These are phyloP conservation scores for Petrocephalus schoutedeni DNA, from an alignment of 2,797 vertebrate species.

Conservation along the genomic window DNA sequence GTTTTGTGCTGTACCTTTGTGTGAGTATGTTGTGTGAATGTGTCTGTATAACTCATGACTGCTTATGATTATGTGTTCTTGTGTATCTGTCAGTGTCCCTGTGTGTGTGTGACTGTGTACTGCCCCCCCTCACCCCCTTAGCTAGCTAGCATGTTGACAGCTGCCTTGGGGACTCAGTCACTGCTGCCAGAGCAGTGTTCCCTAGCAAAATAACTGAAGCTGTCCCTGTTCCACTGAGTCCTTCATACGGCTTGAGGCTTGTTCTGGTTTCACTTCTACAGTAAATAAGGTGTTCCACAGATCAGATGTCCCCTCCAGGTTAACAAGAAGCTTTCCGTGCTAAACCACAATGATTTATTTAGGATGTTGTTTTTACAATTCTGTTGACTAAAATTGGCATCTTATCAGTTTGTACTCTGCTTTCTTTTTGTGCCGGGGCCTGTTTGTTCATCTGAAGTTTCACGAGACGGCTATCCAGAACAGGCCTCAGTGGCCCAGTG, in stretches of 20 bases:
- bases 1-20: background rate
- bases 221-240: background rate
- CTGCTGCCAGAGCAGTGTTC: background rate
- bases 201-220: background rate
- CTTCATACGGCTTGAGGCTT: background rate
- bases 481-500: background rate
- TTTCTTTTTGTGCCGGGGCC: background rate
- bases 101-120: background rate
- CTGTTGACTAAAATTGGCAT: background rate
- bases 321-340: background rate
- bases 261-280: background rate
- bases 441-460: background rate
- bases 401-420: background rate
- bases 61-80: background rate
- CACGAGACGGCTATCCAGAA: background rate
- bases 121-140: background rate
- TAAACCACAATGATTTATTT: background rate
- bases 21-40: background rate
- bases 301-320: background rate
- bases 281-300: background rate
- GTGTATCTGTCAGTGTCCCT: background rate
- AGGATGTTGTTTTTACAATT: background rate
- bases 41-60: background rate
- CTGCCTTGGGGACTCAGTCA: background rate
- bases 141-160: background rate